Evolutionary conservation across 2,797 vertebrate genomes (phyloP).

Genomic region (Echiichthys vipera): DNA sequence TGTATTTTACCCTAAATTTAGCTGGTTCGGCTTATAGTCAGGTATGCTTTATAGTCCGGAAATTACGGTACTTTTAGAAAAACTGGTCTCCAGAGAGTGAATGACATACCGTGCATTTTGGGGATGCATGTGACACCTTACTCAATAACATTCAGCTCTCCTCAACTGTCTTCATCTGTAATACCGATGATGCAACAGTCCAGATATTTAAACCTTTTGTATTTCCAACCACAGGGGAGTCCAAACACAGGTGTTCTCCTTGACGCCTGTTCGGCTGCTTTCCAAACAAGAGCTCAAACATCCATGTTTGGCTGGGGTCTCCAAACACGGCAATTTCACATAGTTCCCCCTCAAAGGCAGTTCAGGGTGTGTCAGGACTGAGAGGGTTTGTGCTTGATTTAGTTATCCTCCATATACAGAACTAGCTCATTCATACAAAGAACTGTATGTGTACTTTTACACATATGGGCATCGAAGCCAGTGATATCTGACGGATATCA

Average conservation of each 20-base stretch:
- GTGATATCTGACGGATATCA: background rate
- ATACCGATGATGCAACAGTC: conserved; percentile 62
- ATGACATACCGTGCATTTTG: conserved; percentile 49
- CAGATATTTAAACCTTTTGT: conserved; percentile 44
- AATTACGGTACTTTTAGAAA: conserved; percentile 51
- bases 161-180: conserved; percentile 15
- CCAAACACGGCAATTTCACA: conserved; percentile 45
- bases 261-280: conserved; percentile 54
- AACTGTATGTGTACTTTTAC: background rate
- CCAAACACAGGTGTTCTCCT: conserved; percentile 58
- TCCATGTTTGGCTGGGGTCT: conserved; percentile 59
- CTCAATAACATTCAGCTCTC: conserved; percentile 30
- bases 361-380: background rate
- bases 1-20: too few relatives aligned
- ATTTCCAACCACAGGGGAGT: conserved; percentile 27
- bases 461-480: conserved; percentile 11
- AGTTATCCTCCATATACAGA: background rate
- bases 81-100: conserved; percentile 25
- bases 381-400: conserved; percentile 24
- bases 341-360: conserved; percentile 28
- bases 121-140: conserved; percentile 27
- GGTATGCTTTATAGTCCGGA: too few relatives aligned
- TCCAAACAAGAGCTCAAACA: conserved; percentile 73
- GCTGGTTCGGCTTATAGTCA: too few relatives aligned
- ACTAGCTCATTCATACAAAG: conserved; percentile 5